Conservation (phyloP, 2,113 vertebrate genomes). For the Microcebus lehilahytsara region DNA sequence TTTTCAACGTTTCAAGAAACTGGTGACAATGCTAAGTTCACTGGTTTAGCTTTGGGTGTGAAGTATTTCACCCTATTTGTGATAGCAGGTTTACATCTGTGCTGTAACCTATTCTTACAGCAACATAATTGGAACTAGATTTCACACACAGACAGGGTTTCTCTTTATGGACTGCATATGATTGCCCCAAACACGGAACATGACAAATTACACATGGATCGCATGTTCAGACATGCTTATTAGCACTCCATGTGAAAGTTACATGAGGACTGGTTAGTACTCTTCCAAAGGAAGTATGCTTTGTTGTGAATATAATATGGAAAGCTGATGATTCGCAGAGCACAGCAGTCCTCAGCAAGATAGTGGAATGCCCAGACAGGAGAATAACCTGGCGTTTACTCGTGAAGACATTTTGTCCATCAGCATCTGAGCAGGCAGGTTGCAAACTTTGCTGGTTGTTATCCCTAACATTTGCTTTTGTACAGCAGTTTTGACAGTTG, state of each 20-base stretch:
- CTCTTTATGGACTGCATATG: not conserved
- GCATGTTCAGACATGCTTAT: not conserved
- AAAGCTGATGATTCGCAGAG: not conserved
- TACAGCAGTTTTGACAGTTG: conserved; percentile 80
- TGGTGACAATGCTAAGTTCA: conserved; percentile 67
- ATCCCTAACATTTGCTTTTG: conserved; percentile 75
- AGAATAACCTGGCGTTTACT: not conserved
- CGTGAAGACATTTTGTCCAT: conserved; percentile 56
- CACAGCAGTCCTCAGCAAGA: not conserved
- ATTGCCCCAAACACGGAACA: conserved; percentile 46
- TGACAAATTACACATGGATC: not conserved
- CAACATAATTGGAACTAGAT: conserved; percentile 26
- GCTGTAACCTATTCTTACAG: conserved; percentile 35
- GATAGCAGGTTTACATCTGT: conserved; percentile 63
- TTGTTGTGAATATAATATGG: not conserved
- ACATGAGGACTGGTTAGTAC: not conserved
- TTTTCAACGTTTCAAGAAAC: conserved; percentile 55
- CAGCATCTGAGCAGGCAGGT: conserved; percentile 60
- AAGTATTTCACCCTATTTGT: conserved; percentile 61
- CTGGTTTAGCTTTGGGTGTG: conserved; percentile 61
- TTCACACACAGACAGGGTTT: not conserved
- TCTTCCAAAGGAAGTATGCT: not conserved
- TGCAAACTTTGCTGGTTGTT: conserved; percentile 73
- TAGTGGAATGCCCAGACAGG: not conserved
- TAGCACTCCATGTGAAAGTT: not conserved